Conservation (phyloP, 1,140 invertebrate genomes). For the Antheraea mylitta region DNA sequence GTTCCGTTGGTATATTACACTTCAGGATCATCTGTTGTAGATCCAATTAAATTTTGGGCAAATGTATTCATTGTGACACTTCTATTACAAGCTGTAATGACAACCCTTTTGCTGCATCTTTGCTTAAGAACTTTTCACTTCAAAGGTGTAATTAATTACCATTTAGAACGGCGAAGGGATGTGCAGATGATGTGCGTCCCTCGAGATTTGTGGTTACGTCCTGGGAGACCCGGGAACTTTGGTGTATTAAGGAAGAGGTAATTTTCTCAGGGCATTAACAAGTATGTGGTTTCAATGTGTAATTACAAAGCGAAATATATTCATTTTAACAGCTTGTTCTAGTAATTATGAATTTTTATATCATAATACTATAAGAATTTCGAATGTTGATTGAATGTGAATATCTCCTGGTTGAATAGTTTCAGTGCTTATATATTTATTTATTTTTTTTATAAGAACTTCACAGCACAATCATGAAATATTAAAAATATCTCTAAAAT, state of each 20-base stretch:
- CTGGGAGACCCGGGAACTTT: not conserved
- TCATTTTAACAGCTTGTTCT: too few species aligned
- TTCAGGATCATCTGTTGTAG: not conserved
- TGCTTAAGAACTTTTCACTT: constrained; percentile 8
- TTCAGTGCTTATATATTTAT: too few species aligned
- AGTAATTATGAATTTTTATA: too few species aligned
- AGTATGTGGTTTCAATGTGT: not conserved
- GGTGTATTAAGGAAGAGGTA: not conserved
- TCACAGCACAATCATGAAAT: too few species aligned
- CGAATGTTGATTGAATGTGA: too few species aligned
- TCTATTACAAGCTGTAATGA: not conserved
- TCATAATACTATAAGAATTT: too few species aligned
- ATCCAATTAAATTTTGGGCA: not conserved
- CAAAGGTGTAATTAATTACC: constrained; percentile 1
- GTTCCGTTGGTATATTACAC: too few species aligned
- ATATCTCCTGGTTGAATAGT: too few species aligned
- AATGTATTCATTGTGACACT: not conserved
- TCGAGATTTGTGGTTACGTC: constrained; percentile 6
- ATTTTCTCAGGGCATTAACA: not conserved
- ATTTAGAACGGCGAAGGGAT: not conserved
- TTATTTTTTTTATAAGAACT: too few species aligned
- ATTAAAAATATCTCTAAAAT: too few species aligned
- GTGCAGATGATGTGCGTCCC: not conserved
- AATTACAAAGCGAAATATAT: too few species aligned
- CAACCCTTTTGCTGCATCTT: not conserved